A percentile compares a stretch with the other conserved stretches of the same genome.
These are phyloP conservation scores for Setipinna tenuifilis DNA, from an alignment of 2,797 vertebrate genomes.

Conservation along the genomic window DNA sequence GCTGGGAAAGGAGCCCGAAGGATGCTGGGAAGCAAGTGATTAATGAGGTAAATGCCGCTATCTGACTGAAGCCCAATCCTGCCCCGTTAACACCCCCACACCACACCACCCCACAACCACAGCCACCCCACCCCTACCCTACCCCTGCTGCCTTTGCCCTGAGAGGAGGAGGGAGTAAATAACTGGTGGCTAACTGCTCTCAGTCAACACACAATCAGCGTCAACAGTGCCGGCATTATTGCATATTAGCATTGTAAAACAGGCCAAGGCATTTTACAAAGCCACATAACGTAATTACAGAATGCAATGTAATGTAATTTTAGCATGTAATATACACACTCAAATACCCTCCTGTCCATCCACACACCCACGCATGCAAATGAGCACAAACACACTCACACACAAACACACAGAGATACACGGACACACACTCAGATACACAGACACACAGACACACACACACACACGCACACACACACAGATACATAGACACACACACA, in stretches of 20 bases:
- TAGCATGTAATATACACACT: neutral
- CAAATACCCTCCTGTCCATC: constrained; percentile 34
- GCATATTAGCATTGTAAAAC: neutral
- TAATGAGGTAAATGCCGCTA: constrained; percentile 47
- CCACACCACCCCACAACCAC: neutral
- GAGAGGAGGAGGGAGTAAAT: constrained; percentile 22
- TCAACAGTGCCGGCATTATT: neutral
- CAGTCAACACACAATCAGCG: neutral
- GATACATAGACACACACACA: constrained; percentile 36
- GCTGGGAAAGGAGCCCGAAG: constrained; percentile 35
- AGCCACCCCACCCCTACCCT: neutral
- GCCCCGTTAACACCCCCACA: neutral
- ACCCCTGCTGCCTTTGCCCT: neutral
- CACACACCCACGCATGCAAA: constrained; percentile 38
- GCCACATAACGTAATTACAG: neutral
- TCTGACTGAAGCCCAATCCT: constrained; percentile 47
- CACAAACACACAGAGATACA: constrained; percentile 21
- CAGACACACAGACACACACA: constrained; percentile 31
- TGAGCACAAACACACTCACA: neutral
- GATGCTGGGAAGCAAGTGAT: constrained; percentile 50
- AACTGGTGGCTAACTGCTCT: neutral
- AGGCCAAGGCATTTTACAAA: neutral
- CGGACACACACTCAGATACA: constrained; percentile 19
- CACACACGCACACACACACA: constrained; percentile 22
- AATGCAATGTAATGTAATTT: too few relatives aligned